Percentiles rank a stretch among this genome's conserved stretches.
phyloP scores from a whole-genome alignment of 2,113 vertebrate genomes.

The Cervus canadensis region DNA sequence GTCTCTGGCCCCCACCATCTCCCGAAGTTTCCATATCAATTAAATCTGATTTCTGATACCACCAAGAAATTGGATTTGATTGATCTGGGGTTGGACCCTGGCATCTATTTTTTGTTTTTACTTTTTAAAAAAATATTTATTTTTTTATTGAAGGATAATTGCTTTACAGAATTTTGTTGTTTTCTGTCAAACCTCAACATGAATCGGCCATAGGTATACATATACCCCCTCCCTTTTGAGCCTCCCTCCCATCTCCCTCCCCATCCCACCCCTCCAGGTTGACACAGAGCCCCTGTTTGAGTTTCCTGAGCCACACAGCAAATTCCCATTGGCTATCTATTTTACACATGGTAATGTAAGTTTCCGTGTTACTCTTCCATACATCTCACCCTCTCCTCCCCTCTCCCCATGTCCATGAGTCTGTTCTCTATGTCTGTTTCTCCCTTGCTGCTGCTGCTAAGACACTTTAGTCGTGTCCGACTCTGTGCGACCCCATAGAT shows the following conservation, averaged over 20 bases:
- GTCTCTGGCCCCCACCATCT: neutral
- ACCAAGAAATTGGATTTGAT: slow-evolving; percentile 37
- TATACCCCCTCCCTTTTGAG: neutral
- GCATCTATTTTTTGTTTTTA: neutral
- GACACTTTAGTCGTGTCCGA: too few relatives aligned
- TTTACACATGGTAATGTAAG: neutral
- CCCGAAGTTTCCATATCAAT: neutral
- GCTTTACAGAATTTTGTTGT: neutral
- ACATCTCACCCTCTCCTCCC: neutral
- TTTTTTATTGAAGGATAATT: neutral
- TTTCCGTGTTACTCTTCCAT: neutral
- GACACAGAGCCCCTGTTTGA: neutral
- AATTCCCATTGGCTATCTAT: neutral
- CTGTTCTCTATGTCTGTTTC: neutral
- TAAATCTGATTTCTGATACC: slow-evolving; percentile 1
- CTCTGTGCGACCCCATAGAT: too few relatives aligned
- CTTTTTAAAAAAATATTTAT: neutral
- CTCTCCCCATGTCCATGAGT: neutral
- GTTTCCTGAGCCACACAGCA: neutral
- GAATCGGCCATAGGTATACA: neutral
- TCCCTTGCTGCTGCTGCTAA: neutral
- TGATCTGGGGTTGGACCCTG: neutral
- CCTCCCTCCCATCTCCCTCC: neutral
- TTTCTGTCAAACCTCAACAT: neutral
- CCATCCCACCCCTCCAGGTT: neutral